Evolutionary conservation across 2,888 invertebrate species (phyloP).

Genomic region (Aphrophora alni): DNA sequence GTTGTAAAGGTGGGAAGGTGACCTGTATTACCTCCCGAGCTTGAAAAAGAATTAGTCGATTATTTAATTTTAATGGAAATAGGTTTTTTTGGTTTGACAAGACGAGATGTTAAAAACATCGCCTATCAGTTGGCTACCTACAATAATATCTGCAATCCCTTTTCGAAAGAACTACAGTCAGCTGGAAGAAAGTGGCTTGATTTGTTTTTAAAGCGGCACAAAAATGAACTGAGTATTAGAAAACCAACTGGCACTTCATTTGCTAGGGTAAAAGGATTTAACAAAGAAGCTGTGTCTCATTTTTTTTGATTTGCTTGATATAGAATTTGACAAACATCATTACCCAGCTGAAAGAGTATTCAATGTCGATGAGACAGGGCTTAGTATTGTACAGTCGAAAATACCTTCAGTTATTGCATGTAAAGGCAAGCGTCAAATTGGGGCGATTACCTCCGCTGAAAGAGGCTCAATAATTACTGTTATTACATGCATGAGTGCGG

Average conservation of each 20-base stretch:
- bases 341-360: background rate
- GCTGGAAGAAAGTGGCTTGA: constrained; percentile 38
- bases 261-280: background rate
- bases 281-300: background rate
- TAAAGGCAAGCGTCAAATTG: background rate
- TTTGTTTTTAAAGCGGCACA: too few relatives aligned
- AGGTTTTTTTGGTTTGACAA: constrained; percentile 36
- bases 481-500: background rate
- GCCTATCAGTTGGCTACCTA: constrained; percentile 37
- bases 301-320: background rate
- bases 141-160: constrained; percentile 44
- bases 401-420: background rate
- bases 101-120: constrained; percentile 39
- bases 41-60: constrained; percentile 31
- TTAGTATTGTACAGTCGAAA: constrained; percentile 40
- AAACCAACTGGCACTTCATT: too few relatives aligned
- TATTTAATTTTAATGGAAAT: too few relatives aligned
- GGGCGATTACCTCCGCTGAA: background rate
- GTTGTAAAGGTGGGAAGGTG: constrained; percentile 24
- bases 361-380: background rate
- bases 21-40: constrained; percentile 4
- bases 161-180: too few relatives aligned
- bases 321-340: constrained; percentile 44
- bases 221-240: background rate
- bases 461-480: background rate